Conservation (phyloP, 2,888 invertebrate genomes). For the Acronicta aceris region DNA sequence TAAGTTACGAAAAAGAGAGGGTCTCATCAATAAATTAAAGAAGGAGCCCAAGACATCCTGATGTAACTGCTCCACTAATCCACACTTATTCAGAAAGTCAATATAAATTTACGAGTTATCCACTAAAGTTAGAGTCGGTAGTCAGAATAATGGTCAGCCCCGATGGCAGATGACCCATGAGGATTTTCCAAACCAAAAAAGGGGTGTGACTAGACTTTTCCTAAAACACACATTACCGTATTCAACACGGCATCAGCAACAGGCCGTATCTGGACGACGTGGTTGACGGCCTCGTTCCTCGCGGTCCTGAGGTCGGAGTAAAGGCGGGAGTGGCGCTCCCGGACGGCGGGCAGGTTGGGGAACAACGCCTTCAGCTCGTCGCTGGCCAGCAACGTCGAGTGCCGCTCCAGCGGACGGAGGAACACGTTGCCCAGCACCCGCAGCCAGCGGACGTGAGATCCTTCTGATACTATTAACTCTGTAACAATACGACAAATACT, state of each 20-base stretch:
- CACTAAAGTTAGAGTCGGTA: no score
- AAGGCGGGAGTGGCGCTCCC: conserved; percentile 83
- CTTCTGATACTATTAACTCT: conserved; percentile 95
- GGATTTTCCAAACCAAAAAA: no score
- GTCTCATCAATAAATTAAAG: no score
- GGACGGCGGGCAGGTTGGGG: conserved; percentile 95
- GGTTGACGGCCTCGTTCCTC: conserved; percentile 60
- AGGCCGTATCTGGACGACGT: conserved; percentile 73
- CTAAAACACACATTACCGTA: conserved; percentile 64
- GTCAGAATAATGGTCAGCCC: no score
- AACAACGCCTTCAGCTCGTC: conserved; percentile 94
- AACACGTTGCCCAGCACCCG: conserved; percentile 96
- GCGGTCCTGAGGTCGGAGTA: conserved; percentile 73
- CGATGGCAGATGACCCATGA: no score
- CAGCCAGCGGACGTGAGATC: conserved; percentile 96
- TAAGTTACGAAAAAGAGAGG: no score
- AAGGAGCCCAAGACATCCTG: no score
- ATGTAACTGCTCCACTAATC: no score
- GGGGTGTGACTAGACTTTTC: no score
- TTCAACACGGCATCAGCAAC: conserved; percentile 81
- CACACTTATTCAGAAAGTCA: no score
- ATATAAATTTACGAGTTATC: no score
- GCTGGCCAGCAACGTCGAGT: conserved; percentile 91
- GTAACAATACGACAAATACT: conserved; percentile 38
- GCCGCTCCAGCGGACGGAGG: conserved; percentile 92